Conservation (phyloP, 2,888 invertebrate species). For the Cantharis lateralis region DNA sequence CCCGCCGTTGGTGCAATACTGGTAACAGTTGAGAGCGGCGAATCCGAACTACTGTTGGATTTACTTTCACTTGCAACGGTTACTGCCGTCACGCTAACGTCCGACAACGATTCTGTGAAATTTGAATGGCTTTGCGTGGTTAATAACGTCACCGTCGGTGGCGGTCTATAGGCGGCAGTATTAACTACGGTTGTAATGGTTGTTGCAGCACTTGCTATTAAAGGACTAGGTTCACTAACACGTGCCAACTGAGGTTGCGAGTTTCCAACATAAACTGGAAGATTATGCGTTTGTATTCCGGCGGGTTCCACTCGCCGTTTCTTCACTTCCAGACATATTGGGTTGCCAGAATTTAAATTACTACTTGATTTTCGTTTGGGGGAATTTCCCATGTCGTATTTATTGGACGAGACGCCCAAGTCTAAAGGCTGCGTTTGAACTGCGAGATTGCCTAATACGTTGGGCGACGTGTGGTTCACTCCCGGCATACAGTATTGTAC, state of each 20-base stretch:
- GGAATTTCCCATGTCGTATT: constrained; percentile 53
- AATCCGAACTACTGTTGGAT: constrained; percentile 57
- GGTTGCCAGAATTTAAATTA: constrained; percentile 56
- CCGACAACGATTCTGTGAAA: constrained; percentile 49
- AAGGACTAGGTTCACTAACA: constrained; percentile 69
- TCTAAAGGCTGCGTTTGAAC: constrained; percentile 81
- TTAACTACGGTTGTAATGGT: constrained; percentile 73
- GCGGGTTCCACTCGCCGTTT: constrained; percentile 63
- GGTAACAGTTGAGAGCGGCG: constrained; percentile 52
- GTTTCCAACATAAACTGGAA: constrained; percentile 50
- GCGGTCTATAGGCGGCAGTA: constrained; percentile 61
- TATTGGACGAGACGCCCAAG: constrained; percentile 66
- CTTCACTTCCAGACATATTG: constrained; percentile 65
- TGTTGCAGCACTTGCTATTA: constrained; percentile 70
- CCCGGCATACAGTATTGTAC: constrained; percentile 57
- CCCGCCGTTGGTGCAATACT: constrained; percentile 52
- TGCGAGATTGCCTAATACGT: constrained; percentile 53
- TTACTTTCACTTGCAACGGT: constrained; percentile 62
- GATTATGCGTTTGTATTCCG: constrained; percentile 43
- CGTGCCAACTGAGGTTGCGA: constrained; percentile 58
- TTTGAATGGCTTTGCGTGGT: constrained; percentile 49
- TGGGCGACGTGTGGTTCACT: constrained; percentile 49
- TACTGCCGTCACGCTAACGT: constrained; percentile 54
- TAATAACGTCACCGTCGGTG: constrained; percentile 54
- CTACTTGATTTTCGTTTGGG: constrained; percentile 69